A percentile compares a stretch with the other conserved stretches of the same genome.
These are phyloP conservation scores for Chloropsis cyanopogon DNA, from an alignment of 2,113 vertebrate species.

Conservation along the genomic window DNA sequence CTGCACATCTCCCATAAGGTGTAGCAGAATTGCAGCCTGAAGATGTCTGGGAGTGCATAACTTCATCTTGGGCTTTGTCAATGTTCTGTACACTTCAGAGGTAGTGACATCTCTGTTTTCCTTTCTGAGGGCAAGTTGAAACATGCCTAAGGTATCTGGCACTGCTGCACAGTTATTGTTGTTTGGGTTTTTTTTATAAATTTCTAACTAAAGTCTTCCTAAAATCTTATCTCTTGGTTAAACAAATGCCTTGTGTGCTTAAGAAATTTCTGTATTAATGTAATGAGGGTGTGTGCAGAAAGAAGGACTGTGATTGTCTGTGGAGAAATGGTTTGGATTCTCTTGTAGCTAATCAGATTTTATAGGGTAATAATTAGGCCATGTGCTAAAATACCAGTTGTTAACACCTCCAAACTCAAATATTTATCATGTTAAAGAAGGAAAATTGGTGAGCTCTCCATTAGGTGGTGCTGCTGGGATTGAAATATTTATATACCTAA, in stretches of 20 bases:
- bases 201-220: not conserved
- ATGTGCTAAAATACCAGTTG: conserved; percentile 10
- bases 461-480: conserved; percentile 68
- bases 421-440: conserved; percentile 2
- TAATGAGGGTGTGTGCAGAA: not conserved
- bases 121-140: not conserved
- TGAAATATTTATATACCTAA: conserved; percentile 31
- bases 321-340: not conserved
- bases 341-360: not conserved
- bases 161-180: not conserved
- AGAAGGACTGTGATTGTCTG: not conserved
- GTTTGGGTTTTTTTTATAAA: not conserved
- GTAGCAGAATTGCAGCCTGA: not conserved
- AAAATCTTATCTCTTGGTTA: not conserved
- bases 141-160: not conserved
- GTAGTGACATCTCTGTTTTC: not conserved
- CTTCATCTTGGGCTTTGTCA: not conserved
- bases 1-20: not conserved
- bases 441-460: conserved; percentile 38
- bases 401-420: conserved; percentile 27
- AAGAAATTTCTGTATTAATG: not conserved
- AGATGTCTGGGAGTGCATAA: not conserved
- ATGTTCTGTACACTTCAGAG: not conserved
- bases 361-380: not conserved
- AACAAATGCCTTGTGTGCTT: not conserved